Conservation (phyloP, 2,888 invertebrate genomes). For the Chymomyza caudatula region DNA sequence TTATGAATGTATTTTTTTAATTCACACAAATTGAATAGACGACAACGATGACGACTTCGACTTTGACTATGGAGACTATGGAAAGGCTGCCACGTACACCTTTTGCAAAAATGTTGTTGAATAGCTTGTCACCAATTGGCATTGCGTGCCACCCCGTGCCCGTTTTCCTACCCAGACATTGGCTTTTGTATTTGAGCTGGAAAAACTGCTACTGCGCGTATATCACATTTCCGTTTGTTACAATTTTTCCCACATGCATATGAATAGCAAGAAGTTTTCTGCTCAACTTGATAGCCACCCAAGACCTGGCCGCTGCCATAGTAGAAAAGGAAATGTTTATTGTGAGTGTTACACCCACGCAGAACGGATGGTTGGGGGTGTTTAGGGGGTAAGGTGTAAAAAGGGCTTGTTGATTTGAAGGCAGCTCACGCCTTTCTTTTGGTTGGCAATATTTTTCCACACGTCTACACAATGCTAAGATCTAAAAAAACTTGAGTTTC, state of each 20-base stretch:
- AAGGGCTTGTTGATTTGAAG: slow-evolving; percentile 56
- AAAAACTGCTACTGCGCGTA: slow-evolving; percentile 46
- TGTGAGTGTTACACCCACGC: slow-evolving; percentile 38
- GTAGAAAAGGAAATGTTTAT: slow-evolving; percentile 45
- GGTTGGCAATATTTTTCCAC: slow-evolving; percentile 59
- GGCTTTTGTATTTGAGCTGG: slow-evolving; percentile 51
- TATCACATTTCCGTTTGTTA: slow-evolving; percentile 70
- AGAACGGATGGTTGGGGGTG: slow-evolving; percentile 21
- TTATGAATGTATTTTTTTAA: slow-evolving; percentile 42
- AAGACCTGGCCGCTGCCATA: neutral
- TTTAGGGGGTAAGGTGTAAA: neutral
- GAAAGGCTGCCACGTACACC: neutral
- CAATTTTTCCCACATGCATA: slow-evolving; percentile 59
- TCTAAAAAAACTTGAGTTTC: slow-evolving; percentile 19
- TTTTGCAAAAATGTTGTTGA: slow-evolving; percentile 17
- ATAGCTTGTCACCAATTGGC: slow-evolving; percentile 56
- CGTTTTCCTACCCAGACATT: slow-evolving; percentile 1
- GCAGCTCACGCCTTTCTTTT: slow-evolving; percentile 52
- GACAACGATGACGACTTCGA: slow-evolving; percentile 47
- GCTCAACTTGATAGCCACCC: slow-evolving; percentile 65
- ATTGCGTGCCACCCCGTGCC: slow-evolving; percentile 4
- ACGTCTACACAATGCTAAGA: slow-evolving; percentile 61
- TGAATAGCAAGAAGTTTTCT: slow-evolving; percentile 67
- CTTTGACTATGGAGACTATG: neutral
- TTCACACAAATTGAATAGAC: slow-evolving; percentile 66